Evolutionary conservation across 2,888 invertebrate genomes (phyloP), one percentile per base, ranked within the genome.

Genomic region (Melolontha melolontha): DNA sequence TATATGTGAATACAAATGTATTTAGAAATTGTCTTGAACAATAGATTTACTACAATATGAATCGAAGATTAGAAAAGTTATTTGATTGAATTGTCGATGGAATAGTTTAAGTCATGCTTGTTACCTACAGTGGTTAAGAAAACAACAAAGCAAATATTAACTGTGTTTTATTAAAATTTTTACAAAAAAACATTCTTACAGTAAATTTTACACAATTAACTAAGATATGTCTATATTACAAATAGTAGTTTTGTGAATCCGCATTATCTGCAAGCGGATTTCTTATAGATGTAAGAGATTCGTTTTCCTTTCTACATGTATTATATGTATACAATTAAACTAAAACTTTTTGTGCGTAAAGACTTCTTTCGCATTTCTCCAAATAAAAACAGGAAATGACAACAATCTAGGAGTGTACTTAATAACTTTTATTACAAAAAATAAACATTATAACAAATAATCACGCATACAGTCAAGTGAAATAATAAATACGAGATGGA

Each of bases 401-500:
- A 65, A 52, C 65, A 65, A 52, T 54, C 65, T 65, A 65, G 44
- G 44, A 54, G 22, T 64, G 52, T 51, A 52, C 64, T 65, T 65
- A 54, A 64, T 42, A 64, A 65, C 64, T 52, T 65, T 65, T 65
- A 65, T 65, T 65, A 77, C 76, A 78, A 76, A 68, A 67, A 50
- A 59, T 41, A 59, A 59, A 42, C 22, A 66, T 41, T 50, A 66
- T 59, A 80, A 81, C 79, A 80, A 78, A 76, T 63, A 76, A 81
- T 80, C 81, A 80, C 81, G 77, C 79, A 77, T 78, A 77, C 79
- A 79, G 79, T 81, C 80, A 79, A 77, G 77, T 70, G 69, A 69
- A 69, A 78, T 75, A 81, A 81, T 81, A 82, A 79, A 81, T 81
- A 81, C 76, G 75, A 75, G 76, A 76, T 77, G 75, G 76, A 77